Evolutionary conservation across 2,113 vertebrate species (phyloP).

Genomic region (Phrynosoma blainvillii): DNA sequence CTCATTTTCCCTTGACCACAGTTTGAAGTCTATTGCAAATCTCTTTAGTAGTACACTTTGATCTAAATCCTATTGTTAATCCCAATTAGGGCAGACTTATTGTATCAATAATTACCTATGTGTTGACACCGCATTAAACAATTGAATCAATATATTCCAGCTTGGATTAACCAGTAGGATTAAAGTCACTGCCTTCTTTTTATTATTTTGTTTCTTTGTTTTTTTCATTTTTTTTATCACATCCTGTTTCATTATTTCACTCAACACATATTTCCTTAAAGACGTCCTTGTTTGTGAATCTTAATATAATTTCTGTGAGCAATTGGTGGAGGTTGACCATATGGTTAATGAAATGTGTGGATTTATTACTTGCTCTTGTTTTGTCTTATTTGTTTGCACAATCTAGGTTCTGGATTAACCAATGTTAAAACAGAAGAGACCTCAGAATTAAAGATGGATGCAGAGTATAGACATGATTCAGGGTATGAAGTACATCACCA

Average conservation of each 20-base stretch:
- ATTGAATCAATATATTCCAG: too few relatives aligned
- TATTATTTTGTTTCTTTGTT: conserved; percentile 1
- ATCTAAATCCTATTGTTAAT: too few relatives aligned
- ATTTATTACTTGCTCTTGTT: conserved; percentile 24
- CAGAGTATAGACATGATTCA: conserved; percentile 89
- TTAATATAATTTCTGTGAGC: neutral
- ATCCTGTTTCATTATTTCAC: conserved; percentile 24
- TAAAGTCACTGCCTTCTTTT: conserved; percentile 30
- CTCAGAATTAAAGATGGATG: conserved; percentile 93
- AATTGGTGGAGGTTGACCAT: neutral
- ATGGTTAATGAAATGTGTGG: rapidly evolving
- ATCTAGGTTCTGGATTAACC: conserved; percentile 88
- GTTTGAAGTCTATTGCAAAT: neutral
- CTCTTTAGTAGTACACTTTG: neutral
- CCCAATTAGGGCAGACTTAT: too few relatives aligned
- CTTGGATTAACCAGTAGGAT: too few relatives aligned
- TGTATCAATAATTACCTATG: too few relatives aligned
- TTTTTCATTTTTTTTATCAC: neutral
- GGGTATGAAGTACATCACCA: conserved; percentile 97
- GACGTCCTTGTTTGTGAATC: conserved; percentile 32
- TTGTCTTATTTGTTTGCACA: neutral
- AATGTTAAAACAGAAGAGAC: conserved; percentile 92
- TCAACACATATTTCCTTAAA: neutral
- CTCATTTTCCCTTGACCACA: too few relatives aligned
- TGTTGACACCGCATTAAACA: too few relatives aligned